Base-by-base conservation (phyloP, 37 sponge, comb jelly and placozoan genomes). In the Hexactinellida sp. region DNA sequence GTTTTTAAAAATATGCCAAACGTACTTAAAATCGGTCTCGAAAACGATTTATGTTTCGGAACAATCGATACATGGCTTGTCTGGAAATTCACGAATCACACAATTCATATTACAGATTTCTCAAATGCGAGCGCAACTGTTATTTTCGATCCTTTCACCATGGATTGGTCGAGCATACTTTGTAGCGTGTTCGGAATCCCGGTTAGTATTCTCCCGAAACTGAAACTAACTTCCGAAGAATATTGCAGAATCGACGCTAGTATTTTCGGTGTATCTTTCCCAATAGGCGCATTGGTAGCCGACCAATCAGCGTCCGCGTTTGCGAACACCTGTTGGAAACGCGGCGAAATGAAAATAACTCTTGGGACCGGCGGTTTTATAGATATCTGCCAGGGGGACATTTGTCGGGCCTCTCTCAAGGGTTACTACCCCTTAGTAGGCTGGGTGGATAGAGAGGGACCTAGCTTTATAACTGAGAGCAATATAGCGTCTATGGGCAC, bases 271-370 rank as follows among this genome's bases (percentile, higher is more conserved):
- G 87, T 86, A 10, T 38, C 86, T 0, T 90, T 94, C 54, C 92
- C 93, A 0, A 92, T 96, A 37, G 88, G 84, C 36, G 87, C 86
- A 16, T n/a, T 89, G 9, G 87, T 94, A 9, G 92, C 96, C 36
- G 99, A 98, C 83, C 99, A 98, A 88, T 92, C 93, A 37, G 92
- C 93, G 71, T 91, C 96, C 24, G 87, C 89, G 38, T 98, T 95
- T 95, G 99, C 92, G 19, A 91, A 95, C 30, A 82, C 87, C 54
- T 95, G 96, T 54, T 98, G 93, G 95, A 87, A 92, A 37, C 85
- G 41, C 0, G 96, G 99, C 0, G 91, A 93, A 37, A 82, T 91
- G 36, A 98, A 98, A 82, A 85, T 89, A 37, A 93, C 95, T 5
- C 52, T 95, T 10, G 99, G 99, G 21, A 95, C 99, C 1, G 96